Percentiles rank a stretch among this genome's conserved stretches.
These are phyloP conservation scores for Cephus pygmeus DNA, from an alignment of 2,888 invertebrate genomes.

Conservation along the genomic window DNA sequence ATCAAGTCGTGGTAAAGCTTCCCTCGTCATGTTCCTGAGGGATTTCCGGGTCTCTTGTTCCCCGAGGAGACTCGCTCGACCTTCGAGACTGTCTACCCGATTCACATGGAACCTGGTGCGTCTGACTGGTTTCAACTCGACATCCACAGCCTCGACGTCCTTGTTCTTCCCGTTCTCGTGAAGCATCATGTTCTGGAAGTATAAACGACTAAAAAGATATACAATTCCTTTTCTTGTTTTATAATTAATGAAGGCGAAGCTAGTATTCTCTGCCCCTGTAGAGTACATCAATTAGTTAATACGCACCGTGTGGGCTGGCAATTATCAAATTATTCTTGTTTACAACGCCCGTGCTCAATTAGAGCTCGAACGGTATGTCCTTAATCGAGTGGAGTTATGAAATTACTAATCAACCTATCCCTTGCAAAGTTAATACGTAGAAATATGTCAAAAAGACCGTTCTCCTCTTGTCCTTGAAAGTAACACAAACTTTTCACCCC, in stretches of 20 bases:
- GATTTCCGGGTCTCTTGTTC: conserved; percentile 61
- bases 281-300: conserved; percentile 52
- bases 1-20: conserved; percentile 87
- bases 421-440: conserved; percentile 17
- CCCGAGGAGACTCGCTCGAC: conserved; percentile 60
- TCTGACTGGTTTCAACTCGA: conserved; percentile 63
- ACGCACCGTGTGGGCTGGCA: conserved; percentile 50
- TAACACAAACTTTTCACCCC: not conserved
- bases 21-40: conserved; percentile 78
- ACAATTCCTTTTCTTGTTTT: conserved; percentile 1
- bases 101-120: conserved; percentile 73
- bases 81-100: conserved; percentile 70
- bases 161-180: conserved; percentile 52
- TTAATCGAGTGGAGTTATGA: conserved; percentile 20
- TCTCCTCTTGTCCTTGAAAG: not conserved
- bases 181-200: conserved; percentile 41
- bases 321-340: conserved; percentile 58
- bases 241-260: conserved; percentile 19
- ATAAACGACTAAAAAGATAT: not conserved
- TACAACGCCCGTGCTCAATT: conserved; percentile 38
- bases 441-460: not conserved
- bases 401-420: conserved; percentile 28
- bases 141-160: conserved; percentile 48
- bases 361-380: not conserved
- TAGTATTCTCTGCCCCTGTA: not conserved